These are phyloP conservation scores for Poeciliopsis turneri DNA, from an alignment of 2,797 vertebrate genomes.

Conservation along the genomic window DNA sequence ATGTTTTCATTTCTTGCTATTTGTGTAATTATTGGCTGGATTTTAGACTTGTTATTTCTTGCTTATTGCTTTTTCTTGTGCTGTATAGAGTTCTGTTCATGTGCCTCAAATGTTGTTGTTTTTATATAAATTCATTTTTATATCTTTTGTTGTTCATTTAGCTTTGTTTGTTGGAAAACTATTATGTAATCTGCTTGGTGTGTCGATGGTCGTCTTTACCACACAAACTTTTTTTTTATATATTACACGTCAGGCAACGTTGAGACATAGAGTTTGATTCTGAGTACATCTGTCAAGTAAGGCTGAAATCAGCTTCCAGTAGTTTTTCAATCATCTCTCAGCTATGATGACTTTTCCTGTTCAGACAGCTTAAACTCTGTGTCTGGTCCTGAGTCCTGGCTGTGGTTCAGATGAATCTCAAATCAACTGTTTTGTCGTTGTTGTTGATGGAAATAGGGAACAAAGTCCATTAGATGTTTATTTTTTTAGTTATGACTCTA, in stretches of 20 bases:
- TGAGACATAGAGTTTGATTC: background rate
- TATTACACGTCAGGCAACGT: background rate
- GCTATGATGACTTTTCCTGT: conserved; percentile 18
- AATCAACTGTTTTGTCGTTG: conserved; percentile 15
- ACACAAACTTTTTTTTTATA: background rate
- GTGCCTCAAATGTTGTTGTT: background rate
- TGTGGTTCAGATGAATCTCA: conserved; percentile 37
- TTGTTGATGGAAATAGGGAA: conserved; percentile 13
- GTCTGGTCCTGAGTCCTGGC: conserved; percentile 11
- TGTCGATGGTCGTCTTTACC: background rate
- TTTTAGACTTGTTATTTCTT: background rate
- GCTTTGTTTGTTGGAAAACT: background rate
- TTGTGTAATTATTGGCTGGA: background rate
- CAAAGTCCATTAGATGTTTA: conserved; percentile 21
- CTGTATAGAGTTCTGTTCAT: background rate
- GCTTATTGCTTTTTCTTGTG: background rate
- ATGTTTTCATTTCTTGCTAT: background rate
- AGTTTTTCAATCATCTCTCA: background rate
- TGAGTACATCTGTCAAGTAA: background rate
- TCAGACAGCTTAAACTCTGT: conserved; percentile 21
- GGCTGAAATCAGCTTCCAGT: background rate
- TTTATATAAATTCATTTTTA: background rate
- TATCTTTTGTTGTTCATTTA: background rate
- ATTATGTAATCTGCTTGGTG: background rate
- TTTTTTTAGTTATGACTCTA: background rate